A percentile compares a stretch with the other conserved stretches of the same genome.
These are phyloP conservation scores for Strongylocentrotus purpuratus DNA, from an alignment of 35 echinoderm and acorn worm species.

Conservation along the genomic window DNA sequence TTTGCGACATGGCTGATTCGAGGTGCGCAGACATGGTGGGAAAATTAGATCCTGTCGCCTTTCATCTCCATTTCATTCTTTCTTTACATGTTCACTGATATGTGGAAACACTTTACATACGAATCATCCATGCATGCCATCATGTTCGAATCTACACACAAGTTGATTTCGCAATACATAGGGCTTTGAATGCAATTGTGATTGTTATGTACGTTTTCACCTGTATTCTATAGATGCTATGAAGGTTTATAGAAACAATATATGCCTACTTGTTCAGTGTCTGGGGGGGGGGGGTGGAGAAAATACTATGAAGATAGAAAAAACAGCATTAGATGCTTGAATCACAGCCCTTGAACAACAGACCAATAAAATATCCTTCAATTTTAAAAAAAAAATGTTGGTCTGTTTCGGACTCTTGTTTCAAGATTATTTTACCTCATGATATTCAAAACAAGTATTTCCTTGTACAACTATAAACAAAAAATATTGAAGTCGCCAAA, in stretches of 20 bases:
- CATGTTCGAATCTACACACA: background rate
- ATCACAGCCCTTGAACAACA: background rate
- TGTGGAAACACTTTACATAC: background rate
- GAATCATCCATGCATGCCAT: background rate
- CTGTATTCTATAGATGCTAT: too few relatives aligned
- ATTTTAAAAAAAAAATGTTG: too few relatives aligned
- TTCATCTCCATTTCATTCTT: background rate
- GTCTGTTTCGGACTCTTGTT: too few relatives aligned
- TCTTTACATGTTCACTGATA: background rate
- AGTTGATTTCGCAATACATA: too few relatives aligned
- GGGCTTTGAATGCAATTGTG: too few relatives aligned
- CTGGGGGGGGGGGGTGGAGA: too few relatives aligned
- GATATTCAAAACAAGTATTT: background rate
- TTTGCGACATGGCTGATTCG: background rate
- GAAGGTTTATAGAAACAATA: too few relatives aligned
- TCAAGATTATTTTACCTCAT: background rate
- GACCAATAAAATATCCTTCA: too few relatives aligned
- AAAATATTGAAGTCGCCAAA: background rate
- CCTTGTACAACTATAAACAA: background rate
- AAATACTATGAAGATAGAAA: too few relatives aligned
- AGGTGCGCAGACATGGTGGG: background rate
- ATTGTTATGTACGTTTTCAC: too few relatives aligned
- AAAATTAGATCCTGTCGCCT: background rate
- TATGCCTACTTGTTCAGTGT: too few relatives aligned
- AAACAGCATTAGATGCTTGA: too few relatives aligned